phyloP scores from a whole-genome alignment of 2,113 vertebrate species.

The Lophura nycthemera region DNA sequence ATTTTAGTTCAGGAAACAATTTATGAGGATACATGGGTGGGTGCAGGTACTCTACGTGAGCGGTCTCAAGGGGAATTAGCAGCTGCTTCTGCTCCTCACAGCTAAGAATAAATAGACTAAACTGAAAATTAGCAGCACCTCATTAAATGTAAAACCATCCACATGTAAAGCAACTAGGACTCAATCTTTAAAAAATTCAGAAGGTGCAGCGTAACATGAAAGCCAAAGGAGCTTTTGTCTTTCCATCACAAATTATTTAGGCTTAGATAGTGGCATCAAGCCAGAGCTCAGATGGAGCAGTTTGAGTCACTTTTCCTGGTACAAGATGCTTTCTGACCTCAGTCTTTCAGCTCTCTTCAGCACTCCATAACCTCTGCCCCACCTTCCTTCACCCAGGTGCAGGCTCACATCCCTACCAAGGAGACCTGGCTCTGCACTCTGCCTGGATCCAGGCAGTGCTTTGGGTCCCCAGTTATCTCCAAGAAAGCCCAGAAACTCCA shows the following conservation, averaged over 20 bases:
- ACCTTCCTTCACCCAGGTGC: background rate
- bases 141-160: conserved; percentile 63
- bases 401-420: background rate
- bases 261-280: background rate
- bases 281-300: background rate
- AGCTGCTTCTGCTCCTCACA: conserved; percentile 40
- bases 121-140: conserved; percentile 62
- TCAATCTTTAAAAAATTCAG: conserved; percentile 63
- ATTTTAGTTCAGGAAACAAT: conserved; percentile 59
- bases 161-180: conserved; percentile 25
- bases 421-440: no score
- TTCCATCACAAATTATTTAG: conserved; percentile 63
- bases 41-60: conserved; percentile 18
- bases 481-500: background rate
- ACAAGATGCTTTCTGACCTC: background rate
- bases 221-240: conserved; percentile 53
- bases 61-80: conserved; percentile 44
- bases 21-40: conserved; percentile 39
- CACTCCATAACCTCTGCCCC: background rate
- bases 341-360: background rate
- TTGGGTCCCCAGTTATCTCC: background rate
- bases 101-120: conserved; percentile 54
- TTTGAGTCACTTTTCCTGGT: background rate
- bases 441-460: background rate
- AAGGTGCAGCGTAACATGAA: conserved; percentile 32